phyloP scores from a whole-genome alignment of 2,888 invertebrate genomes.

The Adineta ricciae region DNA sequence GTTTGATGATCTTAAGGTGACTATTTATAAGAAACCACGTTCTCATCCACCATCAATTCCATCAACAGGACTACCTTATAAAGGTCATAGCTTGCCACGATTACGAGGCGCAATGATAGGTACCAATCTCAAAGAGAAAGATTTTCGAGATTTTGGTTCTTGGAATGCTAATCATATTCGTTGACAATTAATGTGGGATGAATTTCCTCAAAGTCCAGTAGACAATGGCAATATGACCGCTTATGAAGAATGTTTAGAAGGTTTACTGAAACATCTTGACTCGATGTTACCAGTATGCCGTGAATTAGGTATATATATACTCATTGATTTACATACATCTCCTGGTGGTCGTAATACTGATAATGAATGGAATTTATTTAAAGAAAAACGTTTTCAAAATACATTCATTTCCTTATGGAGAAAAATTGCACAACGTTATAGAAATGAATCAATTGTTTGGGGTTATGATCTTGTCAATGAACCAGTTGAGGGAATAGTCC shows the following conservation, averaged over 20 bases:
- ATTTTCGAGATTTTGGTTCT: background rate
- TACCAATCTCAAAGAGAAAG: background rate
- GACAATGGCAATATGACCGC: background rate
- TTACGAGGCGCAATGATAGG: conserved; percentile 13
- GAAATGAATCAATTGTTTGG: conserved; percentile 13
- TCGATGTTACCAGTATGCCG: background rate
- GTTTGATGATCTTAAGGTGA: background rate
- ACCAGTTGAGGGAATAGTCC: background rate
- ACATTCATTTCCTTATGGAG: background rate
- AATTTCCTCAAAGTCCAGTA: conserved; percentile 13
- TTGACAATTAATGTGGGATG: conserved; percentile 4
- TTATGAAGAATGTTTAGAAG: background rate
- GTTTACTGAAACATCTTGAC: background rate
- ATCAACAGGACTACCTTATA: background rate
- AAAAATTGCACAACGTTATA: background rate
- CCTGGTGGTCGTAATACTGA: conserved; percentile 8
- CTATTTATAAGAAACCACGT: background rate
- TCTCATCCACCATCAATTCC: background rate
- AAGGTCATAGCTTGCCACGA: background rate
- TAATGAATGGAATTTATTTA: background rate
- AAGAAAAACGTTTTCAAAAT: conserved; percentile 19
- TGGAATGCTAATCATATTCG: conserved; percentile 12
- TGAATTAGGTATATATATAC: conserved; percentile 1
- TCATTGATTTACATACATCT: background rate
- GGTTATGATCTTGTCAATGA: conserved; percentile 12